Conservation (phyloP, 1,140 invertebrate genomes). For the Trissolcus basalis region DNA sequence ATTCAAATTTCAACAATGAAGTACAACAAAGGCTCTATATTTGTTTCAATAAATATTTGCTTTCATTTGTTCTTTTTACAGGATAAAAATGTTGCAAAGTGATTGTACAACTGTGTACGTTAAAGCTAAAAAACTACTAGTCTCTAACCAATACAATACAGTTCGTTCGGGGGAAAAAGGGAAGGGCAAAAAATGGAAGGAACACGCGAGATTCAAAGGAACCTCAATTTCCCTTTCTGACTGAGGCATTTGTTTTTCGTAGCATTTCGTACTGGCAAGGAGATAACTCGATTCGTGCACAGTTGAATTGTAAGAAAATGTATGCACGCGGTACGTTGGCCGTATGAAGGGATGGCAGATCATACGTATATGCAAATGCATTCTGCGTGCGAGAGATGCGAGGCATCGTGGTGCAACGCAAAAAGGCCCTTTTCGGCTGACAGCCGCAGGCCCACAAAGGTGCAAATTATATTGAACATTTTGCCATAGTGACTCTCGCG, state of each 20-base stretch:
- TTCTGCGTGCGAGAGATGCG: conserved; percentile 32
- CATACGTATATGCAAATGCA: conserved; percentile 36
- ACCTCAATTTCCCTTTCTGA: conserved; percentile 48
- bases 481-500: conserved; percentile 16
- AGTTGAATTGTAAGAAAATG: conserved; percentile 39
- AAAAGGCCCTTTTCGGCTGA: conserved; percentile 24
- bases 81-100: too few relatives aligned
- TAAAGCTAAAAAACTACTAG: too few relatives aligned
- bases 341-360: conserved; percentile 20
- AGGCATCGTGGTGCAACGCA: conserved; percentile 16
- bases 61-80: too few relatives aligned
- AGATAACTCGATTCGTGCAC: conserved; percentile 43
- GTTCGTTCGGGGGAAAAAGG: not conserved
- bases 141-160: too few relatives aligned
- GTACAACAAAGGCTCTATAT: too few relatives aligned
- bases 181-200: conserved; percentile 18
- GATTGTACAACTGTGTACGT: too few relatives aligned
- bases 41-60: too few relatives aligned
- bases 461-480: conserved; percentile 48
- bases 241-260: conserved; percentile 28
- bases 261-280: conserved; percentile 22
- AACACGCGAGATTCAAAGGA: conserved; percentile 25
- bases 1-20: too few relatives aligned
- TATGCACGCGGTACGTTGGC: conserved; percentile 28
- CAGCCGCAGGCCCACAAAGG: conserved; percentile 46